Evolutionary conservation across 1,140 invertebrate species (phyloP), one percentile per base, ranked within the genome.

Genomic region (Nymphalis io): DNA sequence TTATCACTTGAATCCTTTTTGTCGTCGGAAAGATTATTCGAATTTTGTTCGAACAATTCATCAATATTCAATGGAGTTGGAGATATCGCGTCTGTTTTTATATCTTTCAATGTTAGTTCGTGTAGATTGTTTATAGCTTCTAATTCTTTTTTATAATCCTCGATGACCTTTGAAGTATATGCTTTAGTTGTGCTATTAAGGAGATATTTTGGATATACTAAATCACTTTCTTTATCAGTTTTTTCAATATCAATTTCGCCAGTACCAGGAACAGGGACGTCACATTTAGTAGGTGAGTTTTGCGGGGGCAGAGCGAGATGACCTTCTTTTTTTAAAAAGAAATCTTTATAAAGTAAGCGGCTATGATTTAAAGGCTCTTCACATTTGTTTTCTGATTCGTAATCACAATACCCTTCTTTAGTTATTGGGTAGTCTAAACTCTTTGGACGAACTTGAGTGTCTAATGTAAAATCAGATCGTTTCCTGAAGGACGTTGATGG

Each of bases 101-200:
- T 87, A 77, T 92, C 92, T 84, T 91, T 91, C 11, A 92, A 48
- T 60, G 90, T 90, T 16, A 92, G 78, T 60, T 92, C 85, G 72
- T 92, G 90, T 53, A 91, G 75, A 72, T 85, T 92, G 65, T 92
- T 91, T 68, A 92, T 92, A 58, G 90, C 84, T 72, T 88, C 84
- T 62, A 92, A 79, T 81, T 92, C 92, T 74, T 85, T 91, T 83
- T 90, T 92, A 74, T 92, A 92, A 78, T 92, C 91, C 80, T 92
- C 90, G 60, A 92, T 92, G 18, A 92, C 91, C 81, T 92, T 92
- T 1, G 90, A 91, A 3, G 92, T 92, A 42, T 92, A 92, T 3
- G 87, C 84, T 83, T 92, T 92, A 38, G 83, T 89, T 21, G 77
- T 83, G 72, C 86, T 92, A 67, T 91, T 88, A 12, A 86, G 70